Conservation (phyloP, 2,113 vertebrate species). For the Psammodynastes pulverulentus region DNA sequence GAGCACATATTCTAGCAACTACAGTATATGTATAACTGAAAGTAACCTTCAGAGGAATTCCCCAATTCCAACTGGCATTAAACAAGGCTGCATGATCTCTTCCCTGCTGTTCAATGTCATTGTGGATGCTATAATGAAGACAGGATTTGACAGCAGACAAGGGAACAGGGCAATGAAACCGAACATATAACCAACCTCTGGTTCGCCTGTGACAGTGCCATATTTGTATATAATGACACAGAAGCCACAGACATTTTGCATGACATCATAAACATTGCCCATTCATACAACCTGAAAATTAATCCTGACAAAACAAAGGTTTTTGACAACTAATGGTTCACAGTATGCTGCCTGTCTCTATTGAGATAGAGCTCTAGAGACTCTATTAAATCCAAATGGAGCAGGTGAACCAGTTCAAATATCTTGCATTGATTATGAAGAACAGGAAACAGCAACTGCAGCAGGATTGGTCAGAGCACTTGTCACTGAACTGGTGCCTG, state of each 20-base stretch:
- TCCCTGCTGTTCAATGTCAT: background rate
- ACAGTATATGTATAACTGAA: background rate
- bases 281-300: background rate
- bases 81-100: background rate
- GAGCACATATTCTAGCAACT: background rate
- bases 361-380: background rate
- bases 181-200: background rate
- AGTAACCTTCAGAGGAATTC: background rate
- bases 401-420: background rate
- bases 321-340: background rate
- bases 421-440: background rate
- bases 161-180: background rate
- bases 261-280: background rate
- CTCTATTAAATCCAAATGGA: background rate
- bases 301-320: background rate
- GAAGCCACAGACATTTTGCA: background rate
- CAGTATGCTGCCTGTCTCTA: background rate
- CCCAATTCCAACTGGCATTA: background rate
- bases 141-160: background rate
- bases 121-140: background rate
- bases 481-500: background rate
- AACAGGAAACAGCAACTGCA: background rate
- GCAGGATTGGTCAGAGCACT: background rate
- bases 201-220: background rate
- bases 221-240: background rate